Conservation (phyloP, 2,797 vertebrate species). For the Gorsachius magnificus region DNA sequence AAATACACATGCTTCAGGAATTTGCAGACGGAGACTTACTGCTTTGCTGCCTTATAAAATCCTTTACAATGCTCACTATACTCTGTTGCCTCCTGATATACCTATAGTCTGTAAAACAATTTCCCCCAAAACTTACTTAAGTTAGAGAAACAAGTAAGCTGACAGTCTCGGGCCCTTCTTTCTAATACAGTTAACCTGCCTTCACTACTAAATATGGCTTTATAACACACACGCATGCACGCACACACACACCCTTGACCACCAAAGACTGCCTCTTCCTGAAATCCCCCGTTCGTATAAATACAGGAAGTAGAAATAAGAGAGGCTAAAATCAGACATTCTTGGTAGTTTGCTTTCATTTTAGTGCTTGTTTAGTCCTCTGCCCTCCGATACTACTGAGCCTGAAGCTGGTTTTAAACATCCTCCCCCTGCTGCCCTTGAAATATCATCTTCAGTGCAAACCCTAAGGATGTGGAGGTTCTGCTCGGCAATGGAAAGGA, state of each 20-base stretch:
- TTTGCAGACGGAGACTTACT: conserved; percentile 52
- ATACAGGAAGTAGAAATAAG: conserved; percentile 80
- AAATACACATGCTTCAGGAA: conserved; percentile 73
- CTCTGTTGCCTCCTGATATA: conserved; percentile 24
- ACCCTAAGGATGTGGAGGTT: conserved; percentile 40
- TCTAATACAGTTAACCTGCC: conserved; percentile 22
- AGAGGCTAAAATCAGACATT: conserved; percentile 60
- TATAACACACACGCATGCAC: not conserved
- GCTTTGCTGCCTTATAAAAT: conserved; percentile 50
- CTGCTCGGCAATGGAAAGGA: conserved; percentile 51
- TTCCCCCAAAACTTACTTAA: not conserved
- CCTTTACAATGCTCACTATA: conserved; percentile 45
- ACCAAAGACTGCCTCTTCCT: conserved; percentile 87
- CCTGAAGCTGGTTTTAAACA: conserved; percentile 20
- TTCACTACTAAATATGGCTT: conserved; percentile 63
- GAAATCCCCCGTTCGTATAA: conserved; percentile 76
- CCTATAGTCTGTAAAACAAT: conserved; percentile 32
- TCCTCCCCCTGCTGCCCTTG: conserved; percentile 14
- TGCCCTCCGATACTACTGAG: not conserved
- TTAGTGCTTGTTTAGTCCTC: conserved; percentile 22
- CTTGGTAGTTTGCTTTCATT: conserved; percentile 57
- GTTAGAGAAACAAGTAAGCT: not conserved
- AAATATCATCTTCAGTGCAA: conserved; percentile 4
- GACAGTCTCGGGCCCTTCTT: not conserved
- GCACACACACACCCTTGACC: conserved; percentile 72